Conservation (phyloP, 2,888 invertebrate genomes). For the Thymelicus lineola region DNA sequence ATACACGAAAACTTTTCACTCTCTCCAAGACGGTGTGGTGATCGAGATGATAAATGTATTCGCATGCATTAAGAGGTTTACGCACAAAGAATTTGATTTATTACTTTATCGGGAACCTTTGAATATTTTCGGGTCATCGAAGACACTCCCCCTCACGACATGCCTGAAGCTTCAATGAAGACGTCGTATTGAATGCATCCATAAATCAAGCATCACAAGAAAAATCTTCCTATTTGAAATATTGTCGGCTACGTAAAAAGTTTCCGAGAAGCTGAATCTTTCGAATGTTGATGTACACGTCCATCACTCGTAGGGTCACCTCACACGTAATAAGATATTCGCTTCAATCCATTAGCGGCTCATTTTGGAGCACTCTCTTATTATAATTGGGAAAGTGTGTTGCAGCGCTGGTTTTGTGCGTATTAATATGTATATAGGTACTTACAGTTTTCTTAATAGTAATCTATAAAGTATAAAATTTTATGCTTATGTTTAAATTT, state of each 20-base stretch:
- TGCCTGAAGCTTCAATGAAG: conserved; percentile 78
- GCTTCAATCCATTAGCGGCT: not conserved
- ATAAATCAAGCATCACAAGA: conserved; percentile 69
- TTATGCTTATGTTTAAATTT: too few relatives aligned
- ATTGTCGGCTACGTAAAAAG: conserved; percentile 50
- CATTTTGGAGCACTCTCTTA: not conserved
- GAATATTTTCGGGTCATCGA: conserved; percentile 72
- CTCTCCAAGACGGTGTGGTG: conserved; percentile 47
- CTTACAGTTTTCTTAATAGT: too few relatives aligned
- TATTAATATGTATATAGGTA: too few relatives aligned
- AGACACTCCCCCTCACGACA: conserved; percentile 78
- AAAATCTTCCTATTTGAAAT: conserved; percentile 68
- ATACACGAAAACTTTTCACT: conserved; percentile 49
- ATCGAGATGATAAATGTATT: conserved; percentile 67
- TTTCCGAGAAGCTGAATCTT: conserved; percentile 35
- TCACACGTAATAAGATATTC: not conserved
- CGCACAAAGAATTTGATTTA: conserved; percentile 79
- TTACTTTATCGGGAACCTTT: conserved; percentile 72
- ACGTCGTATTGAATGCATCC: conserved; percentile 70
- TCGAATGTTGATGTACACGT: conserved; percentile 32
- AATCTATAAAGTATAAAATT: too few relatives aligned
- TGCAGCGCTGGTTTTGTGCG: too few relatives aligned
- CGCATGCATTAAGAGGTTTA: conserved; percentile 61
- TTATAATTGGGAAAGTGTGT: too few relatives aligned
- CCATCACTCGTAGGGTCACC: conserved; percentile 25